Conservation (phyloP, 2,797 vertebrate genomes). For the Poeciliopsis infans region DNA sequence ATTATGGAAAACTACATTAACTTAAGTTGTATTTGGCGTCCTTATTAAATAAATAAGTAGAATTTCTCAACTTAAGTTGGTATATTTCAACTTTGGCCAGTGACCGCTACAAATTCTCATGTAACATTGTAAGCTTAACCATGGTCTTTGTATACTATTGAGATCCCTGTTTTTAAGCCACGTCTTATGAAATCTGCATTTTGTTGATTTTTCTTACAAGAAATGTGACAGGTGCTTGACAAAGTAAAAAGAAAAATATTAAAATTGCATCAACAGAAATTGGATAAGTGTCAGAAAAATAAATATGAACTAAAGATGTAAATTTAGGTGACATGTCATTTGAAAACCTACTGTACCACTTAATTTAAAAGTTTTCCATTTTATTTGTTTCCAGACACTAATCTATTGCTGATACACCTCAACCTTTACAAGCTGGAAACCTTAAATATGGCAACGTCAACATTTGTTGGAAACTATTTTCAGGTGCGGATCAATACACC, state of each 20-base stretch:
- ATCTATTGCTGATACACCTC: background rate
- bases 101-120: background rate
- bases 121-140: background rate
- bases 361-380: background rate
- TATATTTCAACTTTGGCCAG: background rate
- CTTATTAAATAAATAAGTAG: background rate
- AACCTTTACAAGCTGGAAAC: background rate
- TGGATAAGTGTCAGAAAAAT: background rate
- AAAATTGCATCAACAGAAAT: background rate
- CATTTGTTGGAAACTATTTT: background rate
- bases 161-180: background rate
- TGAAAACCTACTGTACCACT: background rate
- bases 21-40: background rate
- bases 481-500: background rate
- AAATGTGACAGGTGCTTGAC: background rate
- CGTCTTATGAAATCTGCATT: background rate
- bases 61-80: background rate
- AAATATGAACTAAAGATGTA: background rate
- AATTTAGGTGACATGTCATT: background rate
- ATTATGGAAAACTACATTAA: background rate
- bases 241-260: background rate
- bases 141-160: background rate
- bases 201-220: background rate
- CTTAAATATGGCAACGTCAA: background rate
- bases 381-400: background rate